These are phyloP conservation scores for Zoroaster sp. DNA, from an alignment of 53 echinoderm and acorn worm species.

Conservation along the genomic window DNA sequence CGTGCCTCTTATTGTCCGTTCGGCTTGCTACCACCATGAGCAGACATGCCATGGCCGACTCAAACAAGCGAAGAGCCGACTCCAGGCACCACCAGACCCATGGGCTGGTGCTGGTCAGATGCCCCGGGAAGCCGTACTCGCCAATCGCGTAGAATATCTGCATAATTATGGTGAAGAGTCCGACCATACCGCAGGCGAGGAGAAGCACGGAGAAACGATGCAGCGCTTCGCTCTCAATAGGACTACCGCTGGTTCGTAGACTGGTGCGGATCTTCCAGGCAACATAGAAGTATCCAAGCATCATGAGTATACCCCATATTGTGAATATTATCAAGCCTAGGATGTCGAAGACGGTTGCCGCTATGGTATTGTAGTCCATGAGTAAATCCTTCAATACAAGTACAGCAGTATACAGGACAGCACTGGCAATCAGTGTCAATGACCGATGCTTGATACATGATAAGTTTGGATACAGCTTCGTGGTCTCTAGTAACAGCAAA, in stretches of 20 bases:
- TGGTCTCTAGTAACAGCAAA: conserved; percentile 71
- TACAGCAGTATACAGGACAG: conserved; percentile 21
- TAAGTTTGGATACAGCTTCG: conserved; percentile 45
- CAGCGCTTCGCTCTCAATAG: conserved; percentile 57
- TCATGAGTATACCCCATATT: conserved; percentile 68
- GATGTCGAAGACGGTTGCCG: conserved; percentile 38
- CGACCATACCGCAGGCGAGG: conserved; percentile 54
- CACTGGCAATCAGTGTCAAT: conserved; percentile 18
- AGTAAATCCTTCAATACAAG: conserved; percentile 31
- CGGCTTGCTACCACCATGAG: conserved; percentile 66
- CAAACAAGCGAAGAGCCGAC: conserved; percentile 48
- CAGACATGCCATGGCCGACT: conserved; percentile 63
- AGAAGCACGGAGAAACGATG: conserved; percentile 62
- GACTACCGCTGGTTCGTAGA: conserved; percentile 12
- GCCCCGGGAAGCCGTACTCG: conserved; percentile 31
- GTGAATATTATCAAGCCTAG: not conserved
- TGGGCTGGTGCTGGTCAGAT: conserved; percentile 21
- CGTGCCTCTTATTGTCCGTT: conserved; percentile 59
- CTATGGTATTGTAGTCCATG: not conserved
- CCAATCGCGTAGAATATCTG: conserved; percentile 61
- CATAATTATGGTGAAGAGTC: conserved; percentile 42
- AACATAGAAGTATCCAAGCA: conserved; percentile 75
- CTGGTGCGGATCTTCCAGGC: conserved; percentile 56
- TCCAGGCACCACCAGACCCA: conserved; percentile 74
- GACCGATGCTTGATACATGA: conserved; percentile 39